These are phyloP conservation scores for Rhodeus uyekii DNA, from an alignment of 2,797 vertebrate genomes.

Conservation along the genomic window DNA sequence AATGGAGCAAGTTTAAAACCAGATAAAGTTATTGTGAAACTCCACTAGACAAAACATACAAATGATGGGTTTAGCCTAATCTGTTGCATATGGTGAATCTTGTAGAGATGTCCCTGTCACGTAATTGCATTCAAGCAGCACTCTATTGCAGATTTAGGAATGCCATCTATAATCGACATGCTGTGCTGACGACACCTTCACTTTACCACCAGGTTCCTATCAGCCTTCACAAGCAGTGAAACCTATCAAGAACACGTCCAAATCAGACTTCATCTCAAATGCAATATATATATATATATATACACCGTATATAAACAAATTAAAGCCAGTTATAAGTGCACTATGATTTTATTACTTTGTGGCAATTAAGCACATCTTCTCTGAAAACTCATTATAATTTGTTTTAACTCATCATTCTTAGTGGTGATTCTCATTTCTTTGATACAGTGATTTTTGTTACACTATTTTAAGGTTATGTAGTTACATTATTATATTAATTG, in stretches of 20 bases:
- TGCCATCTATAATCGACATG: constrained; percentile 39
- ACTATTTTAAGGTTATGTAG: no score
- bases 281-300: no score
- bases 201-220: constrained; percentile 22
- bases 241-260: neutral
- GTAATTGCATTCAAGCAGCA: constrained; percentile 34
- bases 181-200: constrained; percentile 34
- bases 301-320: no score
- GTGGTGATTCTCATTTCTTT: no score
- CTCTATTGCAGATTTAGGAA: constrained; percentile 31
- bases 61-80: constrained; percentile 53
- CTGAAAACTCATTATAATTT: no score
- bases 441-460: no score
- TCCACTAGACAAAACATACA: constrained; percentile 50
- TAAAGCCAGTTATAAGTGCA: no score
- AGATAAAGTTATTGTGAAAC: constrained; percentile 47
- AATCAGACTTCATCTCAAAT: neutral
- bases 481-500: no score
- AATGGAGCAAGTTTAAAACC: constrained; percentile 64
- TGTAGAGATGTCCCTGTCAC: constrained; percentile 48
- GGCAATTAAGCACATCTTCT: no score
- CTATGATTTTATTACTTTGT: no score
- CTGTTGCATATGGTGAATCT: constrained; percentile 50
- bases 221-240: neutral
- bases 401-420: no score